Conservation (phyloP, 2,888 invertebrate genomes). For the Drosophila eohydei region DNA sequence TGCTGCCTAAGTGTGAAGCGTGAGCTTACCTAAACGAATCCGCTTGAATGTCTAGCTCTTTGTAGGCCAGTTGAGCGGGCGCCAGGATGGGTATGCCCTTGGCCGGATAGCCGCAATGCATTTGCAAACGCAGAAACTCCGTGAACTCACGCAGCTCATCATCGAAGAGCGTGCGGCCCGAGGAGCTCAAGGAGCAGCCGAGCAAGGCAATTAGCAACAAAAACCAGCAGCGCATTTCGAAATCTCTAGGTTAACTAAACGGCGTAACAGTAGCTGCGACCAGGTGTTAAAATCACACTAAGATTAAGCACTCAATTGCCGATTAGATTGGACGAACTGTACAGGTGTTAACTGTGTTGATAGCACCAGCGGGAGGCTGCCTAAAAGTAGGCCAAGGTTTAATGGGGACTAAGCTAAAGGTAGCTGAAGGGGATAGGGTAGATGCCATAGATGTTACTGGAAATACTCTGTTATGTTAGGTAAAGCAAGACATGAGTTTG, state of each 20-base stretch:
- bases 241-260: conserved; percentile 24
- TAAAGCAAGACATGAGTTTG: background rate
- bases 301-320: conserved; percentile 52
- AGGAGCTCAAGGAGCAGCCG: conserved; percentile 43
- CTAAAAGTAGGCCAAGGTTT: conserved; percentile 54
- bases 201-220: conserved; percentile 39
- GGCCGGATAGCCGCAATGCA: conserved; percentile 81
- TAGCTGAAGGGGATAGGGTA: background rate
- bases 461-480: background rate
- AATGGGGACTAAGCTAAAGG: background rate
- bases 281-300: background rate
- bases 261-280: background rate
- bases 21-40: conserved; percentile 59
- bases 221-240: conserved; percentile 51
- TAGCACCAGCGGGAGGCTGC: conserved; percentile 14
- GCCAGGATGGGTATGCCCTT: conserved; percentile 77
- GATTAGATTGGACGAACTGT: conserved; percentile 60
- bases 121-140: conserved; percentile 79
- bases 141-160: conserved; percentile 78
- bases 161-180: conserved; percentile 64
- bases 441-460: no score
- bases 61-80: conserved; percentile 67
- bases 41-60: conserved; percentile 42
- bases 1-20: background rate
- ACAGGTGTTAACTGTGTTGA: conserved; percentile 38